phyloP scores from a whole-genome alignment of 2,888 invertebrate species.

The Cataglyphis livida region DNA sequence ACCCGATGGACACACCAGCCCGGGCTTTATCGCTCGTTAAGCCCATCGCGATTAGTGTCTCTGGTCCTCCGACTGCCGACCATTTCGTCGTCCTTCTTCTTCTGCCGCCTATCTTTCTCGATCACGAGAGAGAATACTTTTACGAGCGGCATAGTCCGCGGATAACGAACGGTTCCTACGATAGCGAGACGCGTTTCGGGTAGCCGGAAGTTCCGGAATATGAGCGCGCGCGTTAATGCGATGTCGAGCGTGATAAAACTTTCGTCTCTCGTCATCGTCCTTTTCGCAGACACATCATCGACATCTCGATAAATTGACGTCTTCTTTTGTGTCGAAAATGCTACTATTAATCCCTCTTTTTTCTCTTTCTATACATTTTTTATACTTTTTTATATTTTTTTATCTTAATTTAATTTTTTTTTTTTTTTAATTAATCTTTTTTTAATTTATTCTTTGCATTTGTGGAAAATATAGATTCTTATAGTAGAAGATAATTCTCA shows the following conservation, averaged over 20 bases:
- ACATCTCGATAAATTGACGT: background rate
- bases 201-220: conserved; percentile 28
- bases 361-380: background rate
- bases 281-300: background rate
- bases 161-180: conserved; percentile 36
- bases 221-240: conserved; percentile 35
- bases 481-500: background rate
- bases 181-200: conserved; percentile 22
- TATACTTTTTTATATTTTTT: background rate
- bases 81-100: background rate
- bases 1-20: conserved; percentile 67
- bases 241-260: conserved; percentile 33
- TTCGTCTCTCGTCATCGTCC: background rate
- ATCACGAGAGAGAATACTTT: conserved; percentile 21
- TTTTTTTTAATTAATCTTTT: background rate
- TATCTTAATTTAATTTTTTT: background rate
- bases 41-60: conserved; percentile 66
- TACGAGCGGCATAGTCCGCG: conserved; percentile 1
- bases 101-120: background rate
- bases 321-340: background rate
- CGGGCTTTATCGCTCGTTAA: conserved; percentile 76
- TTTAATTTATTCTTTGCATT: background rate
- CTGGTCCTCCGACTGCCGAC: conserved; percentile 5
- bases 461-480: background rate
- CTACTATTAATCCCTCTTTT: background rate